A percentile compares a stretch with the other conserved stretches of the same genome.
phyloP scores from a whole-genome alignment of 2,113 vertebrate genomes.

The Ictalurus furcatus region DNA sequence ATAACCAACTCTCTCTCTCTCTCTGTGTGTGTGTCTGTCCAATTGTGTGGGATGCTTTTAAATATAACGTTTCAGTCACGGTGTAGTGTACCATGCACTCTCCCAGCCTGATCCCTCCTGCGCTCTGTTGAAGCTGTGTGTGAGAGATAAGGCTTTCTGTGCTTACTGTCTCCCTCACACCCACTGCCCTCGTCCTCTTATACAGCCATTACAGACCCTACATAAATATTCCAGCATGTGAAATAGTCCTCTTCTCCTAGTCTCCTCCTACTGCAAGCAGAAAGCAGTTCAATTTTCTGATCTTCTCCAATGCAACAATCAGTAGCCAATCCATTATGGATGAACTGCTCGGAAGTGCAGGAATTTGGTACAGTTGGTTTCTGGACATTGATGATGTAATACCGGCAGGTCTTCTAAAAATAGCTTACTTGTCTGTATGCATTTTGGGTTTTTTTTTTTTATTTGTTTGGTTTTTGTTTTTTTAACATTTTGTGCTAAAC shows the following conservation, averaged over 20 bases:
- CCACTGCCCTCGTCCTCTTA: constrained; percentile 63
- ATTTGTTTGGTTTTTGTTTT: too few species aligned
- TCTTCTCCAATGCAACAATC: constrained; percentile 9
- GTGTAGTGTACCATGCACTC: background rate
- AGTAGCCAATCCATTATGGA: constrained; percentile 5
- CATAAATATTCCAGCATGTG: constrained; percentile 66
- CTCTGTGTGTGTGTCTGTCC: too few species aligned
- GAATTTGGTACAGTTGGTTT: background rate
- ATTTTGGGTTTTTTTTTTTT: background rate
- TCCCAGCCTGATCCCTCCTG: constrained; percentile 5
- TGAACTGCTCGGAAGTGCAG: constrained; percentile 3
- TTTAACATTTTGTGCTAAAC: background rate
- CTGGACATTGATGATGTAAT: background rate
- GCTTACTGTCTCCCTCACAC: constrained; percentile 62
- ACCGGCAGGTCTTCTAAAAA: background rate
- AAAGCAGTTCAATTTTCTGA: background rate
- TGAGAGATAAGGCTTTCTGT: constrained; percentile 63
- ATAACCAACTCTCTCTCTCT: background rate
- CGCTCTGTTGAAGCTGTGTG: constrained; percentile 57
- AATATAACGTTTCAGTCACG: constrained; percentile 4
- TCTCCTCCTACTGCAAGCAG: constrained; percentile 30
- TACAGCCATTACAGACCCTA: constrained; percentile 57
- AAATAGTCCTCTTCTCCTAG: constrained; percentile 43
- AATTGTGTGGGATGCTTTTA: constrained; percentile 13
- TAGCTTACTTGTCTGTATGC: background rate